Evolutionary conservation across 2,888 invertebrate species (phyloP).

Genomic region (Nasonia oneida): DNA sequence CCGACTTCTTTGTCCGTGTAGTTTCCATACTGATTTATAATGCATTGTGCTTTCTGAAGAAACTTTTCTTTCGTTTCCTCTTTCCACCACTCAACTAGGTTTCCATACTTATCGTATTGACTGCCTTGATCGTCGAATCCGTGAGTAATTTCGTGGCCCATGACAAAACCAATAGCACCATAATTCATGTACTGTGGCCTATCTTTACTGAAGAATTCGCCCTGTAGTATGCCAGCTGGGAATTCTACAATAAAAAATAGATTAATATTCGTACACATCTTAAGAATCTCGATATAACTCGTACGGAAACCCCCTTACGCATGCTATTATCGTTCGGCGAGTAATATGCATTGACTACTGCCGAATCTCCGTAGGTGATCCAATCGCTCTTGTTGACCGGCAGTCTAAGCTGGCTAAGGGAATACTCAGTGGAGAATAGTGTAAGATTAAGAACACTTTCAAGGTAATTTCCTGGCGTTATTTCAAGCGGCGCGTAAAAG

Average conservation of each 20-base stretch:
- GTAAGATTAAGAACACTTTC: slow-evolving; percentile 79
- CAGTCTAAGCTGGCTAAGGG: slow-evolving; percentile 79
- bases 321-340: slow-evolving; percentile 81
- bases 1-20: slow-evolving; percentile 90
- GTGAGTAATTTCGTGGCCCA: slow-evolving; percentile 96
- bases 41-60: slow-evolving; percentile 91
- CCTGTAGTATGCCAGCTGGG: slow-evolving; percentile 94
- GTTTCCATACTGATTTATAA: slow-evolving; percentile 96
- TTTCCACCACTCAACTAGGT: slow-evolving; percentile 96
- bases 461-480: slow-evolving; percentile 78
- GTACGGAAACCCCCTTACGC: slow-evolving; percentile 75
- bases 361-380: slow-evolving; percentile 80
- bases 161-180: slow-evolving; percentile 94
- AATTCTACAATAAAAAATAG: slow-evolving; percentile 45
- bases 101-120: slow-evolving; percentile 95
- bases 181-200: slow-evolving; percentile 96
- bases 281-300: too few relatives aligned
- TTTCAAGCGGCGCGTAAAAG: slow-evolving; percentile 83
- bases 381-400: slow-evolving; percentile 81
- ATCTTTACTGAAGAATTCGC: slow-evolving; percentile 92
- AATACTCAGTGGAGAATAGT: slow-evolving; percentile 80
- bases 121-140: slow-evolving; percentile 94
- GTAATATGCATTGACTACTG: slow-evolving; percentile 82
- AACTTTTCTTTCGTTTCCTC: slow-evolving; percentile 90
- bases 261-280: background rate